Conservation (phyloP, 1,140 invertebrate species). For the Nymphalis io region DNA sequence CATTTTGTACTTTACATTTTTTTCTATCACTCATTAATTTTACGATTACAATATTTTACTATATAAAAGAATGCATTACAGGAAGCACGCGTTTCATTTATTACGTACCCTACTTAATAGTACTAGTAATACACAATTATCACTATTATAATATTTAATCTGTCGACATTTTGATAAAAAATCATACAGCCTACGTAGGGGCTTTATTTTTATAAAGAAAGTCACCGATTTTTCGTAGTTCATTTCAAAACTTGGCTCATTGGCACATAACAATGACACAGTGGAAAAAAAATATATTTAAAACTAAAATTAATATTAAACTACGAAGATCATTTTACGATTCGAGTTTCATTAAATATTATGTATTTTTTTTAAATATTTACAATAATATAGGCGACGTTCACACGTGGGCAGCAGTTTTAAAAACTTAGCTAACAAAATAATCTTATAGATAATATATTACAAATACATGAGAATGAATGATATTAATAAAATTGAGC, state of each 20-base stretch:
- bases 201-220: constrained; percentile 20
- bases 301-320: constrained; percentile 41
- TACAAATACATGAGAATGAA: constrained; percentile 43
- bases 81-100: constrained; percentile 72
- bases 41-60: constrained; percentile 44
- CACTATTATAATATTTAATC: constrained; percentile 37
- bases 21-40: constrained; percentile 21
- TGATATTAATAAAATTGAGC: constrained; percentile 58
- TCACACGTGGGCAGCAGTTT: constrained; percentile 58
- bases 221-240: neutral
- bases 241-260: constrained; percentile 51
- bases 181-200: neutral
- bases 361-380: constrained; percentile 62
- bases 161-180: constrained; percentile 24
- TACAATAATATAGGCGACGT: constrained; percentile 59
- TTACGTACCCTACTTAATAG: constrained; percentile 53
- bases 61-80: constrained; percentile 62
- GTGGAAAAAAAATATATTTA: constrained; percentile 45
- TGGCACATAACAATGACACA: constrained; percentile 75
- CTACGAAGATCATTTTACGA: constrained; percentile 68
- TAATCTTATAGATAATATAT: constrained; percentile 45
- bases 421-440: constrained; percentile 50
- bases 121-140: constrained; percentile 63
- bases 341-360: constrained; percentile 55
- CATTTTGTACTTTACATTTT: constrained; percentile 40